These are phyloP conservation scores for Paracyprichromis sp. DNA, from an alignment of 2,113 vertebrate genomes.

Conservation along the genomic window DNA sequence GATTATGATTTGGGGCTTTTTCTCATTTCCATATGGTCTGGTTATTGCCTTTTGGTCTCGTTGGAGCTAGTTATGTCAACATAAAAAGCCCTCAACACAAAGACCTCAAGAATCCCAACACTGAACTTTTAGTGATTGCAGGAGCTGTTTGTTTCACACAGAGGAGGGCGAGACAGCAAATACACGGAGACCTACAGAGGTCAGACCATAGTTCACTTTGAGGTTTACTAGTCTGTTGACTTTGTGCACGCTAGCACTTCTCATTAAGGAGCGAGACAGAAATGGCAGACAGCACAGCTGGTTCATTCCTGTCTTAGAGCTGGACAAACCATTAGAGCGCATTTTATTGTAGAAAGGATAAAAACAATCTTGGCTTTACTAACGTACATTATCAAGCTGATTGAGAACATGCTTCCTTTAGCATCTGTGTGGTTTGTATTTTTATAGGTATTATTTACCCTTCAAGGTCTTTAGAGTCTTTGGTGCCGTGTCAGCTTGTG, in stretches of 20 bases:
- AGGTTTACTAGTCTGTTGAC: conserved; percentile 48
- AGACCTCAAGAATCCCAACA: conserved; percentile 21
- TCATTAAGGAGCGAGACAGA: conserved; percentile 18
- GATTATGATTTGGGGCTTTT: background rate
- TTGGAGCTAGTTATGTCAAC: background rate
- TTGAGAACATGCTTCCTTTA: background rate
- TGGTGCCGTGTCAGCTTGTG: background rate
- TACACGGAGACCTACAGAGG: background rate
- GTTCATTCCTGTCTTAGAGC: background rate
- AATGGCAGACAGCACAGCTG: conserved; percentile 26
- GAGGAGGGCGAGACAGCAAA: background rate
- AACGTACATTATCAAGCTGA: background rate
- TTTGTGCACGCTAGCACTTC: conserved; percentile 17
- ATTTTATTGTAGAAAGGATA: background rate
- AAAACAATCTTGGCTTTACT: background rate
- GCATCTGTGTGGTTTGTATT: background rate
- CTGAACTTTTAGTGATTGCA: background rate
- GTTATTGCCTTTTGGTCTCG: background rate
- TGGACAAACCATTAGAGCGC: background rate
- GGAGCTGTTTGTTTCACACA: conserved; percentile 9
- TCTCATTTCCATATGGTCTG: background rate
- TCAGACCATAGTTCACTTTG: conserved; percentile 39
- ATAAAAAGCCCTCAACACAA: conserved; percentile 18
- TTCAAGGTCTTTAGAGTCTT: background rate
- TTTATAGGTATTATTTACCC: background rate